phyloP scores from a whole-genome alignment of 2,113 vertebrate species.

The Trogon melanurus region DNA sequence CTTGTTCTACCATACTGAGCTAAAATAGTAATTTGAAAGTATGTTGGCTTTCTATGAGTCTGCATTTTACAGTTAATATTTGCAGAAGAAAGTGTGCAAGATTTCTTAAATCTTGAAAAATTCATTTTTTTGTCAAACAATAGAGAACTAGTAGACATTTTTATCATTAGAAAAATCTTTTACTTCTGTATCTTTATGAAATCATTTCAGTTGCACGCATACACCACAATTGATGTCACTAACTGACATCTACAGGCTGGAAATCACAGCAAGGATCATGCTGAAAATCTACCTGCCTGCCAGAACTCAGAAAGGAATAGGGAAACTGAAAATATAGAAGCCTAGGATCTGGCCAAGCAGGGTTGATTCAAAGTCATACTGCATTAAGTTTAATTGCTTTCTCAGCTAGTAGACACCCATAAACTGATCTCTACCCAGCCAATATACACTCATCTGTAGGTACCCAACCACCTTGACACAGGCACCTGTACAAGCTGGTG shows the following conservation, averaged over 20 bases:
- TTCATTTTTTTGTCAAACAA: neutral
- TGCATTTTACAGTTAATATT: neutral
- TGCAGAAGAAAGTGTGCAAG: neutral
- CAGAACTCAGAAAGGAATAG: neutral
- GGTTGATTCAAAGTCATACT: neutral
- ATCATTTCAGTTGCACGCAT: neutral
- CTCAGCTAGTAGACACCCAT: neutral
- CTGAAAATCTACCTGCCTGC: neutral
- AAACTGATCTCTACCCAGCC: neutral
- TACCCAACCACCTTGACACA: neutral
- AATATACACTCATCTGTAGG: neutral
- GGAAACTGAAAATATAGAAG: neutral
- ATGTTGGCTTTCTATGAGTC: neutral
- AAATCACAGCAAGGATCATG: neutral
- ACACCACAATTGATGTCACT: neutral
- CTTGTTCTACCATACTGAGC: neutral
- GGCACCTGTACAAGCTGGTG: fast-evolving
- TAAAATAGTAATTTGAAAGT: neutral
- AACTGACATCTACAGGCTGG: neutral
- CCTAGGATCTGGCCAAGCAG: neutral
- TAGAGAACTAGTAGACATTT: neutral
- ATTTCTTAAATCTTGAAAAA: neutral
- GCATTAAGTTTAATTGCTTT: neutral
- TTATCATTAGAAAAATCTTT: neutral
- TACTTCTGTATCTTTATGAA: neutral